These are phyloP conservation scores for Sepiola atlantica DNA, from an alignment of 2,888 invertebrate species.

Conservation along the genomic window DNA sequence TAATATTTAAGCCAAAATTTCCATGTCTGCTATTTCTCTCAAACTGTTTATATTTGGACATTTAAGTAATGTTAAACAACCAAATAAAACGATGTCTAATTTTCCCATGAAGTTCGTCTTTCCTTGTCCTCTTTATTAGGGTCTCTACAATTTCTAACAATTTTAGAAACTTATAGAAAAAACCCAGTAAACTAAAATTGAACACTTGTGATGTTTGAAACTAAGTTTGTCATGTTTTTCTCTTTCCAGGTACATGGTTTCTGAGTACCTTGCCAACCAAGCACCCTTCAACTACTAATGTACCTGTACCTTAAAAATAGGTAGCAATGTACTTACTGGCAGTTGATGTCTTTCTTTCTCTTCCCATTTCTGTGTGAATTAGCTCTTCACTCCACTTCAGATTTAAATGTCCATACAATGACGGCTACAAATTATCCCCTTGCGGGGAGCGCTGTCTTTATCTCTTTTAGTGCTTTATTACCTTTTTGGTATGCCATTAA, in stretches of 20 bases:
- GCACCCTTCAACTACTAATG: constrained; percentile 38
- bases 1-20: too few relatives aligned
- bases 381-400: constrained; percentile 16
- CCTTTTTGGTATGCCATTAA: constrained; percentile 46
- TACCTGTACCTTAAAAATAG: constrained; percentile 45
- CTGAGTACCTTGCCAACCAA: constrained; percentile 41
- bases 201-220: not conserved
- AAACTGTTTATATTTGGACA: too few relatives aligned
- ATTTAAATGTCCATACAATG: constrained; percentile 39
- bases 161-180: not conserved
- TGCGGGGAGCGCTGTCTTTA: not conserved
- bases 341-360: constrained; percentile 46
- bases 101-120: too few relatives aligned
- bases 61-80: too few relatives aligned
- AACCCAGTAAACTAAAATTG: not conserved
- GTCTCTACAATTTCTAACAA: too few relatives aligned
- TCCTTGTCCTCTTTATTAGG: too few relatives aligned
- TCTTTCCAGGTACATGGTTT: constrained; percentile 53
- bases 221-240: constrained; percentile 33
- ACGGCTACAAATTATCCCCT: constrained; percentile 42
- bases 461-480: constrained; percentile 46
- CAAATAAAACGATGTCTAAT: too few relatives aligned
- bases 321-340: constrained; percentile 47
- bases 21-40: too few relatives aligned
- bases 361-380: constrained; percentile 18